Evolutionary conservation across 2,888 invertebrate genomes (phyloP).

Genomic region (Panzeria rudis): DNA sequence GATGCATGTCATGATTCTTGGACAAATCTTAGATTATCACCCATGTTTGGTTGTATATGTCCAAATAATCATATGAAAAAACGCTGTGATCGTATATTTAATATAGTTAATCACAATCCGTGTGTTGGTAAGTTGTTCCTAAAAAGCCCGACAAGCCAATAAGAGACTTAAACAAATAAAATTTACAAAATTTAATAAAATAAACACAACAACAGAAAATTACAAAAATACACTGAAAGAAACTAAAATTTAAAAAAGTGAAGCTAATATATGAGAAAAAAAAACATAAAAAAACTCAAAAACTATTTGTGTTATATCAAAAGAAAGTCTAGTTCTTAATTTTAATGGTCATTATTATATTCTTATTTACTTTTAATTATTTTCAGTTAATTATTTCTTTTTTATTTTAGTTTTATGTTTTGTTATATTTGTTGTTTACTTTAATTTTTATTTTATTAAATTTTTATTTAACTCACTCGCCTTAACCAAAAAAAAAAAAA

Average conservation of each 20-base stretch:
- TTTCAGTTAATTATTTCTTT: constrained; percentile 25
- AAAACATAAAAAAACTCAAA: constrained; percentile 54
- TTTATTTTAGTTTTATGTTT: constrained; percentile 55
- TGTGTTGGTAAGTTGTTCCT: constrained; percentile 91
- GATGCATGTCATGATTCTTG: constrained; percentile 94
- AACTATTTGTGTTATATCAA: constrained; percentile 36
- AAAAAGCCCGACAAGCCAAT: constrained; percentile 38
- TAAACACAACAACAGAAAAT: constrained; percentile 63
- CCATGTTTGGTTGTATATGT: constrained; percentile 96
- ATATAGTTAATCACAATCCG: constrained; percentile 95
- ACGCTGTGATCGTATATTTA: constrained; percentile 94
- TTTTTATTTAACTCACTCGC: constrained; percentile 73
- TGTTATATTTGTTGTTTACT: background rate
- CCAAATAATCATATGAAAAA: constrained; percentile 95
- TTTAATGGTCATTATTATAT: background rate
- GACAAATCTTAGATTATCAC: constrained; percentile 93
- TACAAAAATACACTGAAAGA: constrained; percentile 57
- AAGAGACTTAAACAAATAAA: constrained; percentile 63
- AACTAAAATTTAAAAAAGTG: constrained; percentile 17
- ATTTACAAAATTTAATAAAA: constrained; percentile 45
- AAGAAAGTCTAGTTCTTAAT: constrained; percentile 32
- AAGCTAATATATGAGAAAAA: constrained; percentile 18
- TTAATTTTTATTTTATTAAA: constrained; percentile 23
- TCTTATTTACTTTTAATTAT: constrained; percentile 15
- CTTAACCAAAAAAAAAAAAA: constrained; percentile 69